These are phyloP conservation scores for Sus cebifrons DNA, from an alignment of 2,797 vertebrate genomes.

Conservation along the genomic window DNA sequence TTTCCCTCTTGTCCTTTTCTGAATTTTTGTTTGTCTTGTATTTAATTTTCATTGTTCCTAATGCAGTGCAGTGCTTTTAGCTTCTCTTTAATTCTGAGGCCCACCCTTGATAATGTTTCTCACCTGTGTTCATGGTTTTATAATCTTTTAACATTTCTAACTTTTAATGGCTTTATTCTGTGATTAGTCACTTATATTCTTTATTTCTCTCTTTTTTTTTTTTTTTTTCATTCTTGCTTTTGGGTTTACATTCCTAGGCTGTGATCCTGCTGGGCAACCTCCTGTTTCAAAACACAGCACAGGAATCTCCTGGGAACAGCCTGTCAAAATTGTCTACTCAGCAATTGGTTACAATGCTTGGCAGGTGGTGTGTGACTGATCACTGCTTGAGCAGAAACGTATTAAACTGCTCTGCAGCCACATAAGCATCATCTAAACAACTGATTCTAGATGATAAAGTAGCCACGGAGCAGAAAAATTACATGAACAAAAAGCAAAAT, in stretches of 20 bases:
- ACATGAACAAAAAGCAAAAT: neutral
- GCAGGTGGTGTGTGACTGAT: constrained; percentile 65
- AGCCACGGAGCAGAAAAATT: neutral
- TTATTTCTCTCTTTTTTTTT: neutral
- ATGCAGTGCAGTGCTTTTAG: neutral
- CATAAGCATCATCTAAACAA: constrained; percentile 40
- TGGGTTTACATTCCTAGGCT: constrained; percentile 14
- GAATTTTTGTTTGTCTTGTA: neutral
- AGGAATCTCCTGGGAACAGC: constrained; percentile 17
- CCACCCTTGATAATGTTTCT: neutral
- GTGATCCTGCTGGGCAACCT: neutral
- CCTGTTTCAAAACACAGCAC: constrained; percentile 32
- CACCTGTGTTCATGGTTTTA: neutral
- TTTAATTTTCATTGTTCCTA: neutral
- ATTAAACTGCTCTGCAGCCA: constrained; percentile 52
- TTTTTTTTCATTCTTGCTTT: constrained; percentile 27
- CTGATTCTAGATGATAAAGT: neutral
- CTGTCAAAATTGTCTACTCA: constrained; percentile 68
- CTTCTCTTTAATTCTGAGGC: constrained; percentile 21
- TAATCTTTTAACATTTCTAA: neutral
- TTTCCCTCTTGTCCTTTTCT: constrained; percentile 5
- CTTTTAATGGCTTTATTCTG: constrained; percentile 26
- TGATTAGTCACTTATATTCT: neutral
- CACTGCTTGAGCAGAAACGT: constrained; percentile 25
- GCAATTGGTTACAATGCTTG: neutral